These are phyloP conservation scores for Meandrina meandrites DNA, from an alignment of 92 coral and sea anemone genomes.

Conservation along the genomic window DNA sequence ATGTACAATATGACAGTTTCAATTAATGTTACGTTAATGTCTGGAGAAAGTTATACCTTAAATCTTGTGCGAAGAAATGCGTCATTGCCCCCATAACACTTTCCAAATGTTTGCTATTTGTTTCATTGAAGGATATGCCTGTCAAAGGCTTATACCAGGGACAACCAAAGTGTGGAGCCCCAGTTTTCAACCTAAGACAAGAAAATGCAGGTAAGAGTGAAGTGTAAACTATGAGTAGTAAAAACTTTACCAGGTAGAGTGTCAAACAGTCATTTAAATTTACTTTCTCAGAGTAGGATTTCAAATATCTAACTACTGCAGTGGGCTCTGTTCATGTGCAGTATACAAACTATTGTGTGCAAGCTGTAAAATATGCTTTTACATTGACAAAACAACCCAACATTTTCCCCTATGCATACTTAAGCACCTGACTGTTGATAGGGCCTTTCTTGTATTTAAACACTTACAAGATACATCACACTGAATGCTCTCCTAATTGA, in stretches of 20 bases:
- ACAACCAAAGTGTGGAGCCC: slow-evolving; percentile 28
- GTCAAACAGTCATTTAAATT: too few relatives aligned
- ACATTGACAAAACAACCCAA: too few relatives aligned
- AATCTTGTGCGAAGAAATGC: neutral
- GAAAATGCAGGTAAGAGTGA: slow-evolving; percentile 21
- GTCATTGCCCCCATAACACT: neutral
- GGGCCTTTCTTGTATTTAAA: too few relatives aligned
- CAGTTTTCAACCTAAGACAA: slow-evolving; percentile 10
- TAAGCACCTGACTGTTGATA: neutral
- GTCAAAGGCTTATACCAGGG: slow-evolving; percentile 38
- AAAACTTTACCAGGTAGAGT: neutral
- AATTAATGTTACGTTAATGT: neutral
- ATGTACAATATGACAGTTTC: too few relatives aligned
- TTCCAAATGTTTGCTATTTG: neutral
- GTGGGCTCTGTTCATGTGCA: too few relatives aligned
- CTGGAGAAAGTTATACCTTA: neutral
- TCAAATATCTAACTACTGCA: too few relatives aligned
- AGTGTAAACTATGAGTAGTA: neutral
- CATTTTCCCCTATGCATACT: too few relatives aligned
- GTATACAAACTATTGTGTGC: too few relatives aligned
- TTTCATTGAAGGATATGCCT: neutral
- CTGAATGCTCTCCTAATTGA: too few relatives aligned
- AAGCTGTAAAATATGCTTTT: too few relatives aligned
- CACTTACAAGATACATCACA: too few relatives aligned
- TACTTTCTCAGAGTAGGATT: too few relatives aligned